Evolutionary conservation across 2,888 invertebrate species (phyloP).

Genomic region (Pheosia gnoma): DNA sequence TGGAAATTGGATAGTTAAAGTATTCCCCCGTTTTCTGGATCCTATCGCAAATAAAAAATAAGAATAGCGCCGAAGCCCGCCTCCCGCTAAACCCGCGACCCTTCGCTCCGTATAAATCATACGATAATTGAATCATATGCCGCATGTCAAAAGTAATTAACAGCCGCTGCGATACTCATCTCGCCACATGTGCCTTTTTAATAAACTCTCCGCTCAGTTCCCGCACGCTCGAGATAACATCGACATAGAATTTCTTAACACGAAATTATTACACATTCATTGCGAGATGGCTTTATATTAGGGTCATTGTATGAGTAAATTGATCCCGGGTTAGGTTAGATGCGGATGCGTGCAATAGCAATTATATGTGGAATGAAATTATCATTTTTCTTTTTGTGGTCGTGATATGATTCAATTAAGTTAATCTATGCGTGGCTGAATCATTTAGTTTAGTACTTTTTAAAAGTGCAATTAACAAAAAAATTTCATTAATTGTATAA

Average conservation of each 20-base stretch:
- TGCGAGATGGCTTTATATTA: conserved; percentile 75
- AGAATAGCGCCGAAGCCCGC: conserved; percentile 34
- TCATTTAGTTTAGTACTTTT: too few relatives aligned
- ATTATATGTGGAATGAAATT: conserved; percentile 56
- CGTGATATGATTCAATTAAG: conserved; percentile 29
- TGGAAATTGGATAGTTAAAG: too few relatives aligned
- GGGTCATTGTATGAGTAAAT: conserved; percentile 79
- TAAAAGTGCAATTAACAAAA: not conserved
- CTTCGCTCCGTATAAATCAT: conserved; percentile 77
- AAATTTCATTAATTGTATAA: too few relatives aligned
- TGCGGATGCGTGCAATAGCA: conserved; percentile 55
- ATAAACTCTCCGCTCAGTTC: conserved; percentile 74
- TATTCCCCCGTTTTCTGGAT: too few relatives aligned
- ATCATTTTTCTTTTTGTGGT: conserved; percentile 39
- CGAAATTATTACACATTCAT: conserved; percentile 73
- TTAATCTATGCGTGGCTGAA: not conserved
- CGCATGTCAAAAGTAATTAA: conserved; percentile 83
- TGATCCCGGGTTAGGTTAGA: conserved; percentile 65
- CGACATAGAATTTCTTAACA: conserved; percentile 77
- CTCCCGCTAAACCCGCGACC: conserved; percentile 48
- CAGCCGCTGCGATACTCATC: conserved; percentile 81
- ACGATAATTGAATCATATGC: conserved; percentile 84
- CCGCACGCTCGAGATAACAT: conserved; percentile 78
- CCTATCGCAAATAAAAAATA: not conserved
- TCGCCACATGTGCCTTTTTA: conserved; percentile 82